Evolutionary conservation across 2,113 vertebrate genomes (phyloP).

Genomic region (Mohoua ochrocephala): DNA sequence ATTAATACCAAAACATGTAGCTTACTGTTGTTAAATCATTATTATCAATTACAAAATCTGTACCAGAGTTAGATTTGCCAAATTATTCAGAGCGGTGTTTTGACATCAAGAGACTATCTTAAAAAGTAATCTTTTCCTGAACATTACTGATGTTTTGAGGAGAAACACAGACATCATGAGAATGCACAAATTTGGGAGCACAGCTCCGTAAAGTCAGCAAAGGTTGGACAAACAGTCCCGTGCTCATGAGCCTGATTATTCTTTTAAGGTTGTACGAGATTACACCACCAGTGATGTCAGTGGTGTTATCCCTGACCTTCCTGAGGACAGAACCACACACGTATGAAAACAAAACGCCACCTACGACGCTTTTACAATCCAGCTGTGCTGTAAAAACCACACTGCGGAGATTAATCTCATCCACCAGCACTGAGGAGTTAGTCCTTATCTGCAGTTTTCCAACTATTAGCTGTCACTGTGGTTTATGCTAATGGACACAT

Average conservation of each 20-base stretch:
- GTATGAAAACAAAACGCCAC: background rate
- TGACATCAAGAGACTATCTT: background rate
- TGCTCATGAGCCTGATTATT: background rate
- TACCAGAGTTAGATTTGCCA: background rate
- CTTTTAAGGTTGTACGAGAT: background rate
- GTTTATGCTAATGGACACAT: background rate
- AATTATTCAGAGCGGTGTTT: background rate
- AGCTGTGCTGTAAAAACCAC: background rate
- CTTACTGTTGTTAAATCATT: background rate
- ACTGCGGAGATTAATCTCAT: background rate
- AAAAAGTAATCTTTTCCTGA: background rate
- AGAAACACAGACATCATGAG: background rate
- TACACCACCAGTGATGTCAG: background rate
- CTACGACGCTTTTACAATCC: background rate
- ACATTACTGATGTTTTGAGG: background rate
- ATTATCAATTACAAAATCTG: background rate
- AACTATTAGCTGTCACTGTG: background rate
- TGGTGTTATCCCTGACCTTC: background rate
- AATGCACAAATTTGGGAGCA: background rate
- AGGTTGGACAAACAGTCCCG: background rate
- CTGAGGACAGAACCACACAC: background rate
- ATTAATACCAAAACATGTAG: background rate
- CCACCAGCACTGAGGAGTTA: background rate
- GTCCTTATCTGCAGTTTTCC: background rate
- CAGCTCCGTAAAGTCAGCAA: background rate